Evolutionary conservation across 2,113 vertebrate genomes (phyloP).

Genomic region (Oreotrochilus melanogaster): DNA sequence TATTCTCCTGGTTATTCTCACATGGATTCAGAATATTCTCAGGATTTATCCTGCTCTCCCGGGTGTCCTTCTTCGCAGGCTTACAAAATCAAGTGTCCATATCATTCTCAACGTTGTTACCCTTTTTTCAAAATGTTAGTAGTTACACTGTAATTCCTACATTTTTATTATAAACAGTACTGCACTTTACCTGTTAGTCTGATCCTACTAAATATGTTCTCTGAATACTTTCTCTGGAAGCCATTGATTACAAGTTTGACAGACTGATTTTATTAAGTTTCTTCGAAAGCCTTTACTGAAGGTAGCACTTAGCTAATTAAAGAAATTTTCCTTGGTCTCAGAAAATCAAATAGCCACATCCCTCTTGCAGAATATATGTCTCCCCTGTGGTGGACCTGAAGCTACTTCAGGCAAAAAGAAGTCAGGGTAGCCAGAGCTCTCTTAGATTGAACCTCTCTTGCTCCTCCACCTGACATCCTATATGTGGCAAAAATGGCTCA

Average conservation of each 20-base stretch:
- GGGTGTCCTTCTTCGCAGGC: neutral
- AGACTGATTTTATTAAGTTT: neutral
- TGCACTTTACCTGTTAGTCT: neutral
- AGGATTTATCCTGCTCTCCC: neutral
- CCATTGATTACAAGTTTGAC: neutral
- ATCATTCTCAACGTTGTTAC: neutral
- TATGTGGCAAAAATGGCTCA: accelerated
- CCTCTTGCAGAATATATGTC: neutral
- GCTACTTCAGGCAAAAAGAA: neutral
- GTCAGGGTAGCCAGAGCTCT: neutral
- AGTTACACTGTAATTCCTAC: neutral
- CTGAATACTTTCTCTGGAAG: neutral
- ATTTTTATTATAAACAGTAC: neutral
- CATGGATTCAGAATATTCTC: neutral
- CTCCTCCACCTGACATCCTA: neutral
- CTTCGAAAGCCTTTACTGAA: accelerated
- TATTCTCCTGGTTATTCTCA: neutral
- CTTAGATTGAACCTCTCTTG: neutral
- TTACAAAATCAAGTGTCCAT: neutral
- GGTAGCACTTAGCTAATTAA: neutral
- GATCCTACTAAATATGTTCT: neutral
- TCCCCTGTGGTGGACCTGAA: neutral
- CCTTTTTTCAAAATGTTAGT: neutral
- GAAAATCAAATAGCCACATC: neutral
- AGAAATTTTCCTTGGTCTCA: neutral